Base-by-base conservation (phyloP, 1,140 invertebrate species). In the Ditylenchus dipsaci region DNA sequence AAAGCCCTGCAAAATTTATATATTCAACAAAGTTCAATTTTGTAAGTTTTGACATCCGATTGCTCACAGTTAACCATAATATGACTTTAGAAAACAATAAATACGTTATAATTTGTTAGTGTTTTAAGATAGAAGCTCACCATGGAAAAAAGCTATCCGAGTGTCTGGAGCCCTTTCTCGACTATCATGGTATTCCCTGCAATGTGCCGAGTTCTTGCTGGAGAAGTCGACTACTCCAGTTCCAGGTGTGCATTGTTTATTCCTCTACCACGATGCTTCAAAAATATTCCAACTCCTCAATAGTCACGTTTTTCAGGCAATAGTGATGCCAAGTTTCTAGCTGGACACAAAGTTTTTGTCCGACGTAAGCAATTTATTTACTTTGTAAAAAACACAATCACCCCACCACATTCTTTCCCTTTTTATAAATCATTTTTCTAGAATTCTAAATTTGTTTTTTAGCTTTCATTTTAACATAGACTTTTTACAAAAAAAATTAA, bases 331-430 rank as follows among this genome's bases (percentile, higher is more conserved):
- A 56, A 65, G 27, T 65, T 71, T 63, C 71, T 71, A 3, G 69
- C 69, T 11, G 69, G 69, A 21, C 69, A 71, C 58, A 71, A 71
- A 63, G n/a, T 71, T 45, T 71, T 72, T 59, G 69, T 71, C 26
- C 23, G 69, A 70, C 49, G 68, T 70, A 33, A 33, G 59, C 29
- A 21, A 3, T 15, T 38, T 38, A 38, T 38, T 38, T 11, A 38
- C n/a, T n/a, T n/a, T n/a, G n/a, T n/a, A n/a, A n/a, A n/a, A n/a
- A n/a, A n/a, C n/a, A n/a, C n/a, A n/a, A n/a, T n/a, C n/a, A n/a
- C n/a, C n/a, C n/a, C n/a, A n/a, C n/a, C n/a, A n/a, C n/a, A n/a
- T n/a, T n/a, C n/a, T n/a, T n/a, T n/a, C n/a, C n/a, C n/a, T n/a
- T n/a, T n/a, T n/a, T n/a, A n/a, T n/a, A n/a, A n/a, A n/a, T n/a